Conservation (phyloP, 2,888 invertebrate genomes). For the Monochamus alternatus region DNA sequence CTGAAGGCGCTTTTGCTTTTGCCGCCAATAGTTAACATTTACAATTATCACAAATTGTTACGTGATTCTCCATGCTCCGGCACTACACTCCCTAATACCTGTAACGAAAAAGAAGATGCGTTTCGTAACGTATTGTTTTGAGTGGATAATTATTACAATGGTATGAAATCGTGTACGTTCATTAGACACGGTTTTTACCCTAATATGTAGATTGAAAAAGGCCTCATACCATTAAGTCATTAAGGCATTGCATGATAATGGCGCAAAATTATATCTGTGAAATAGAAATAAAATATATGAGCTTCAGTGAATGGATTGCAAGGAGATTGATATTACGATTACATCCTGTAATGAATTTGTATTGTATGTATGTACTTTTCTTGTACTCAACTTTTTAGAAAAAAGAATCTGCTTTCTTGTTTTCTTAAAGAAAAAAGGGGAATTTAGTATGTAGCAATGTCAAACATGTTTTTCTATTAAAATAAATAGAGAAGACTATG, state of each 20-base stretch:
- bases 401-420: too few species aligned
- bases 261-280: not conserved
- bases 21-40: constrained; percentile 44
- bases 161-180: not conserved
- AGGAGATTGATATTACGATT: too few species aligned
- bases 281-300: not conserved
- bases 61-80: constrained; percentile 14
- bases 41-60: constrained; percentile 43
- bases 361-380: too few species aligned
- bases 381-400: too few species aligned
- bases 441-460: too few species aligned
- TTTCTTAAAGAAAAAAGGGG: too few species aligned
- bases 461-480: too few species aligned
- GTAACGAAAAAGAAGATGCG: not conserved
- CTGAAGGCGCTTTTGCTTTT: constrained; percentile 38
- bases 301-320: too few species aligned
- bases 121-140: constrained; percentile 16
- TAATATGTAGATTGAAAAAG: not conserved
- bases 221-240: not conserved
- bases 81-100: constrained; percentile 7
- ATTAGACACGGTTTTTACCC: constrained; percentile 10
- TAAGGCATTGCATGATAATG: not conserved
- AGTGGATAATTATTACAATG: not conserved
- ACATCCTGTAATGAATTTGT: too few species aligned
- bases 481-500: too few species aligned